Conservation (phyloP, 2,888 invertebrate species). For the Phyllotreta cruciferae region DNA sequence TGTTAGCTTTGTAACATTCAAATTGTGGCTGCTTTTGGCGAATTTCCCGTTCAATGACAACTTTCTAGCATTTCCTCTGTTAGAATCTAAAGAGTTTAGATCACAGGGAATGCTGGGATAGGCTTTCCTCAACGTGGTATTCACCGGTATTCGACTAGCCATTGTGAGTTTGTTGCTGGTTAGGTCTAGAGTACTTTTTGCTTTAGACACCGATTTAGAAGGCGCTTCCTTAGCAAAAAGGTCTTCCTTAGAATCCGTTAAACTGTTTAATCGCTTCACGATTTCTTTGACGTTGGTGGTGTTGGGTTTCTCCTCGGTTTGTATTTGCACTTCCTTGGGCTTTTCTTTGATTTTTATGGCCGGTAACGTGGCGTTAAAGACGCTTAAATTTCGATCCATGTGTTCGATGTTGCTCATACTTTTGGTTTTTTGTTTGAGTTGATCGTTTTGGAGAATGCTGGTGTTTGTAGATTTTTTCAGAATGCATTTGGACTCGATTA, state of each 20-base stretch:
- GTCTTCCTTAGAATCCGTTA: constrained; percentile 38
- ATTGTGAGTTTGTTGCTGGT: constrained; percentile 43
- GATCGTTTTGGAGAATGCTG: constrained; percentile 46
- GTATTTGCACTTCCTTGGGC: constrained; percentile 8
- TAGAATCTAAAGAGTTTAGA: constrained; percentile 55
- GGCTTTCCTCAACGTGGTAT: constrained; percentile 50
- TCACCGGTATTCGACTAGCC: constrained; percentile 56
- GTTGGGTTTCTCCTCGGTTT: constrained; percentile 15
- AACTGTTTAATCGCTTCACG: constrained; percentile 51
- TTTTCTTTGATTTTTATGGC: constrained; percentile 31
- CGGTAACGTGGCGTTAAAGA: constrained; percentile 7
- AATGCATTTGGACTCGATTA: constrained; percentile 73
- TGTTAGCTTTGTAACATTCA: constrained; percentile 23
- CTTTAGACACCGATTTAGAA: constrained; percentile 45
- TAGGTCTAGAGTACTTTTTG: constrained; percentile 52
- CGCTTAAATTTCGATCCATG: constrained; percentile 11
- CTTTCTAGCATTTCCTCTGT: constrained; percentile 44
- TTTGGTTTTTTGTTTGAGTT: constrained; percentile 45
- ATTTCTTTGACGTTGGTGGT: constrained; percentile 52
- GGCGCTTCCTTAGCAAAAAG: background rate
- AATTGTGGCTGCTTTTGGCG: constrained; percentile 42
- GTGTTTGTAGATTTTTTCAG: constrained; percentile 67
- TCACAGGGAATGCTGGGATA: constrained; percentile 60
- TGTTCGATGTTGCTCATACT: constrained; percentile 49
- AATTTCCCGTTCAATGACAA: constrained; percentile 28